These are phyloP conservation scores for Otus sunia DNA, from an alignment of 2,113 vertebrate genomes.

Conservation along the genomic window DNA sequence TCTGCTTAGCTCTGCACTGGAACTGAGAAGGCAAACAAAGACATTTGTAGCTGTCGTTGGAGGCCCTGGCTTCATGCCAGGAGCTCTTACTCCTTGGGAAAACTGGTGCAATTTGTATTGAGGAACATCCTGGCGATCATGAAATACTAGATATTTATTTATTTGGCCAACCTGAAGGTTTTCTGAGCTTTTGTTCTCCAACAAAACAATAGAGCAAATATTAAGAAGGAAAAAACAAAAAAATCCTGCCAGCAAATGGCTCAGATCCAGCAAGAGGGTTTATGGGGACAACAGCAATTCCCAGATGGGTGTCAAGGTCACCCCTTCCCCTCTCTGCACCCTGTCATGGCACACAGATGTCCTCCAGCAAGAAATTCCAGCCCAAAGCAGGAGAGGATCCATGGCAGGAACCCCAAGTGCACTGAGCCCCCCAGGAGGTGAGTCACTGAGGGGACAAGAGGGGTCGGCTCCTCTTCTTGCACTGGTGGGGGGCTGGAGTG, in stretches of 20 bases:
- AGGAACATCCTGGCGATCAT: background rate
- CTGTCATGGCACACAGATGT: fast-evolving
- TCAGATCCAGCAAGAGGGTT: background rate
- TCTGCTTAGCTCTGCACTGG: constrained; percentile 56
- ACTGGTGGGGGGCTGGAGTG: fast-evolving
- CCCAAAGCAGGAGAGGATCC: background rate
- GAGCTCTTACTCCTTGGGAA: constrained; percentile 29
- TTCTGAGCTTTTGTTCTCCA: background rate
- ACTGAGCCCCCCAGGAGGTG: fast-evolving
- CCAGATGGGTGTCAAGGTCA: background rate
- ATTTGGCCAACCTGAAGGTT: background rate
- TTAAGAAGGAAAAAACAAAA: background rate
- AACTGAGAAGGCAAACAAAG: constrained; percentile 59
- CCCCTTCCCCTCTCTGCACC: background rate
- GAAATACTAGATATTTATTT: constrained; percentile 10
- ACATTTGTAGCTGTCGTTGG: constrained; percentile 53
- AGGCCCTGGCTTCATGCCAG: constrained; percentile 49
- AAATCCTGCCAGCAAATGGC: background rate
- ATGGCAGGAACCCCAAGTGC: background rate
- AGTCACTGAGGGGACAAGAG: background rate
- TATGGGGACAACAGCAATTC: background rate
- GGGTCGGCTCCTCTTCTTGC: background rate
- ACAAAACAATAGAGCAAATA: background rate
- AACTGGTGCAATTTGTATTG: constrained; percentile 20
- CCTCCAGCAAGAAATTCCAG: background rate